Conservation (phyloP, 2,888 invertebrate genomes). For the Meiosimyza platycephala region DNA sequence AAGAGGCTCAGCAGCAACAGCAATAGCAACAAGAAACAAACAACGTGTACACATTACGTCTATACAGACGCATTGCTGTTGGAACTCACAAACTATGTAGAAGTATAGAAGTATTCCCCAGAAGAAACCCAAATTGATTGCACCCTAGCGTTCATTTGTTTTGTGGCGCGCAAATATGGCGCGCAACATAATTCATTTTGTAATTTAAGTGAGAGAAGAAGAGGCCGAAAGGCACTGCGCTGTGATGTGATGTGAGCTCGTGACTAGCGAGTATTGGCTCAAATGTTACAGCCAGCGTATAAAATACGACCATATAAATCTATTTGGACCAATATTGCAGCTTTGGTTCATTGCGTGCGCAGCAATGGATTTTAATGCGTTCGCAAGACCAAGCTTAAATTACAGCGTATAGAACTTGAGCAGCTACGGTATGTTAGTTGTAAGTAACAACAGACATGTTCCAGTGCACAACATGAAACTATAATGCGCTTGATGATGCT, state of each 20-base stretch:
- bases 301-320: conserved; percentile 58
- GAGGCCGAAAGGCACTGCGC: not conserved
- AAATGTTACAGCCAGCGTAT: conserved; percentile 43
- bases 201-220: conserved; percentile 49
- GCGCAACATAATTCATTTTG: conserved; percentile 47
- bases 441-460: no score
- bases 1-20: not conserved
- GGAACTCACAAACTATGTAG: no score
- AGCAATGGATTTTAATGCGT: conserved; percentile 26
- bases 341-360: conserved; percentile 26
- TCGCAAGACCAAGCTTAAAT: conserved; percentile 15
- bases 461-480: no score
- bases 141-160: conserved; percentile 34
- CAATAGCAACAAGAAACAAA: not conserved
- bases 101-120: no score
- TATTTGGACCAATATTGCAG: conserved; percentile 44
- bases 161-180: conserved; percentile 23
- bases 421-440: no score
- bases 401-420: no score
- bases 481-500: no score
- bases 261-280: conserved; percentile 17
- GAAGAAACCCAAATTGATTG: conserved; percentile 29
- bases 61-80: not conserved
- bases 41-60: not conserved
- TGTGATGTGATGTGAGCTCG: not conserved